These are phyloP conservation scores for Tipula vernalis DNA, from an alignment of 2,888 invertebrate species.

Conservation along the genomic window DNA sequence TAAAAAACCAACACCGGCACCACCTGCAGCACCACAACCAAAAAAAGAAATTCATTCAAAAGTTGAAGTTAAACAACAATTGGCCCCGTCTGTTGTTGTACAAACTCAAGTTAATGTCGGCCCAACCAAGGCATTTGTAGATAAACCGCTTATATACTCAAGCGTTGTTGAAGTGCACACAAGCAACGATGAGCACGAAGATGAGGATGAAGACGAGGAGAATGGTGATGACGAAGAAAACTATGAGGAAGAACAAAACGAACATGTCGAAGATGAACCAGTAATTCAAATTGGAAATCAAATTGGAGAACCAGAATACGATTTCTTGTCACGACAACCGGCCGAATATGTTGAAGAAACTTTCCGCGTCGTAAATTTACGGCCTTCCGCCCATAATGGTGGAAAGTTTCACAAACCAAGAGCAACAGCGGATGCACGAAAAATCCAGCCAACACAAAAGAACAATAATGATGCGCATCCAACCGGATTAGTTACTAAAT, in stretches of 20 bases:
- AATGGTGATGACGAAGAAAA: constrained; percentile 24
- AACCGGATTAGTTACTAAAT: constrained; percentile 67
- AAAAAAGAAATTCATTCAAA: constrained; percentile 27
- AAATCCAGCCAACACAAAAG: constrained; percentile 34
- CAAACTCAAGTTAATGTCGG: constrained; percentile 27
- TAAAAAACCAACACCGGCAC: constrained; percentile 25
- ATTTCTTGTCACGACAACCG: constrained; percentile 72
- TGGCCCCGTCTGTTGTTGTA: constrained; percentile 22
- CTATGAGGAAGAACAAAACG: constrained; percentile 16
- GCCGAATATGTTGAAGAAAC: constrained; percentile 77
- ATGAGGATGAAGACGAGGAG: constrained; percentile 34
- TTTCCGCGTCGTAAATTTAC: constrained; percentile 67
- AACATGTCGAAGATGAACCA: constrained; percentile 25
- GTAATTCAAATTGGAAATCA: constrained; percentile 54
- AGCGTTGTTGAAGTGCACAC: constrained; percentile 45
- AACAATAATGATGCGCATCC: constrained; percentile 51
- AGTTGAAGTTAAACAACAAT: constrained; percentile 27
- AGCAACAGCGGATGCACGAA: constrained; percentile 22
- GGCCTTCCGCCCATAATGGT: constrained; percentile 45
- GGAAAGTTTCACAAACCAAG: constrained; percentile 34
- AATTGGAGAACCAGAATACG: constrained; percentile 69
- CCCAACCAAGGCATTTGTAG: constrained; percentile 15
- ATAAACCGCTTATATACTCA: constrained; percentile 33
- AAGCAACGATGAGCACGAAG: constrained; percentile 19
- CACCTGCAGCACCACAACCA: constrained; percentile 14